These are phyloP conservation scores for Eumerus sabulonum DNA, from an alignment of 2,888 invertebrate species.

Conservation along the genomic window DNA sequence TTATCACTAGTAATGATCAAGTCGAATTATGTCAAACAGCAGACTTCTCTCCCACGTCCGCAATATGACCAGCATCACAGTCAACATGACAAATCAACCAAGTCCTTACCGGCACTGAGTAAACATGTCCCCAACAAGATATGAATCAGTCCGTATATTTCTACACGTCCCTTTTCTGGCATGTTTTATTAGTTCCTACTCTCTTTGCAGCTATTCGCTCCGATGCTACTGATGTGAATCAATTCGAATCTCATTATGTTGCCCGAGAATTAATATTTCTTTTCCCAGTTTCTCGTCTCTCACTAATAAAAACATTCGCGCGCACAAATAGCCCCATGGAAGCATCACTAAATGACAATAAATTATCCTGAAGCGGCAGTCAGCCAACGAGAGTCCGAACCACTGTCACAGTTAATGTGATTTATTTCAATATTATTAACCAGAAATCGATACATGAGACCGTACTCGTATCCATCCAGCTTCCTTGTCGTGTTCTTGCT, in stretches of 20 bases:
- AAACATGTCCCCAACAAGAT: constrained; percentile 52
- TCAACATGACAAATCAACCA: constrained; percentile 54
- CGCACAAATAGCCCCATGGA: constrained; percentile 44
- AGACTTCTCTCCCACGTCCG: constrained; percentile 1
- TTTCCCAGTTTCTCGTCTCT: not conserved
- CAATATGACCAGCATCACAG: constrained; percentile 28
- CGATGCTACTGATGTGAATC: constrained; percentile 50
- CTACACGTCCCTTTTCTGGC: constrained; percentile 21
- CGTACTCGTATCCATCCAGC: constrained; percentile 6
- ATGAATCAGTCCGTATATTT: constrained; percentile 46
- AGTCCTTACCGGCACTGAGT: constrained; percentile 38
- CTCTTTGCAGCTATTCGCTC: too few relatives aligned
- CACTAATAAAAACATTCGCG: constrained; percentile 60
- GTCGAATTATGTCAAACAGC: constrained; percentile 78
- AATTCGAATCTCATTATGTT: constrained; percentile 62
- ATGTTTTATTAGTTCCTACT: not conserved
- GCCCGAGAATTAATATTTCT: constrained; percentile 56
- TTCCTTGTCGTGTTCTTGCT: not conserved
- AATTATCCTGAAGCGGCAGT: constrained; percentile 43
- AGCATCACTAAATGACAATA: constrained; percentile 67
- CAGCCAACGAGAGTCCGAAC: constrained; percentile 9
- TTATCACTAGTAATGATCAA: constrained; percentile 77
- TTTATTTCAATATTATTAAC: constrained; percentile 68
- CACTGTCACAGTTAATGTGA: constrained; percentile 66
- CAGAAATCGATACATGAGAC: constrained; percentile 65